Percentiles rank a stretch among this genome's conserved stretches.
Conservation (phyloP, 2,113 vertebrate species). For the Mus musculus region DNA sequence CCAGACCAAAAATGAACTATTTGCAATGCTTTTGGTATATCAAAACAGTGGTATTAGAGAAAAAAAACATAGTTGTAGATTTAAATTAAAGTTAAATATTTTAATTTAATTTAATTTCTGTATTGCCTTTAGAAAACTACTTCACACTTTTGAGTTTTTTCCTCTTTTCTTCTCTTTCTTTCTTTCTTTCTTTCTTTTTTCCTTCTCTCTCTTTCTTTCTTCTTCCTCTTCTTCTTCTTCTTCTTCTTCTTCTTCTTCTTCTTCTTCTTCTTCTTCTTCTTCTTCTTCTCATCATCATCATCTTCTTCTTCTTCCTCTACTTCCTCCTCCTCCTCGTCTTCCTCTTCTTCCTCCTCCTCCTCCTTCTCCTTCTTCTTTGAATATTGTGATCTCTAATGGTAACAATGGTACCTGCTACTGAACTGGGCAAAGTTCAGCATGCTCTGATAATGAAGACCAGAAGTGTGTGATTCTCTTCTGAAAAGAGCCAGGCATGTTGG, state of each 20-base stretch:
- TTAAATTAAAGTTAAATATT: background rate
- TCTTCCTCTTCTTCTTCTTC: too few species aligned
- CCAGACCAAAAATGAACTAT: background rate
- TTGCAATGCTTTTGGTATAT: background rate
- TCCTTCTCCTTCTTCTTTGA: background rate
- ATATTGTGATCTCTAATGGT: background rate
- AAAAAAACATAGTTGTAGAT: background rate
- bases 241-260: too few species aligned
- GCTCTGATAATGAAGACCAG: background rate
- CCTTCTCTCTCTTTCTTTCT: background rate
- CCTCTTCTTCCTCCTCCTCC: too few species aligned
- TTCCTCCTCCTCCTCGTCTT: too few species aligned
- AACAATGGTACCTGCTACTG: accelerated
- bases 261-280: too few species aligned
- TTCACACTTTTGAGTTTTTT: background rate
- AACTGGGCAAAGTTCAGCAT: background rate
- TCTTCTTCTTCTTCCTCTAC: too few species aligned
- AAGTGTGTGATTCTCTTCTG: background rate
- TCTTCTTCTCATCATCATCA: too few species aligned
- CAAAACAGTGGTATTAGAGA: background rate
- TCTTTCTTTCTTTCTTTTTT: background rate
- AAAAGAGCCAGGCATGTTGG: background rate
- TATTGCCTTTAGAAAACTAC: background rate
- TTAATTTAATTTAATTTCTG: background rate
- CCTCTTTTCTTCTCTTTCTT: background rate